These are phyloP conservation scores for Podarcis lilfordi DNA, from an alignment of 2,797 vertebrate genomes.

Conservation along the genomic window DNA sequence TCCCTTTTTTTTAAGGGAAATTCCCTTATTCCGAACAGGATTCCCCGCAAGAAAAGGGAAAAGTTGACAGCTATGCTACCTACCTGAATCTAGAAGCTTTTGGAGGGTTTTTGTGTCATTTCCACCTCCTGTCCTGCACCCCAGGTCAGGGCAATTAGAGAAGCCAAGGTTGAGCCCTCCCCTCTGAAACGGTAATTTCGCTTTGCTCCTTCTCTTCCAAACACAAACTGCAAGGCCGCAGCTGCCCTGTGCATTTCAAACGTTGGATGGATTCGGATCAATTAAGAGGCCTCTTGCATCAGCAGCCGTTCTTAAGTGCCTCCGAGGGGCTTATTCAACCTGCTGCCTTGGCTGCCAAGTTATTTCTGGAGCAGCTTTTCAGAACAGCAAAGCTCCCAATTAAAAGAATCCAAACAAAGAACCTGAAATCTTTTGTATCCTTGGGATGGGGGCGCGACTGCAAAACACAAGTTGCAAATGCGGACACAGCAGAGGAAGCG, in stretches of 20 bases:
- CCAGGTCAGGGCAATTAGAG: not conserved
- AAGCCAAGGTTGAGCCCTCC: not conserved
- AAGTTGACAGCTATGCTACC: too few relatives aligned
- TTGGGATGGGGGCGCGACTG: not conserved
- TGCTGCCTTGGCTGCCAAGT: conserved; percentile 34
- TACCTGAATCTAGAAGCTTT: not conserved
- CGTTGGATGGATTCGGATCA: conserved; percentile 21
- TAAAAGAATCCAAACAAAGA: conserved; percentile 44
- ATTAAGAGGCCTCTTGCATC: conserved; percentile 31
- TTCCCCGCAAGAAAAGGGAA: too few relatives aligned
- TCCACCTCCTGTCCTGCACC: not conserved
- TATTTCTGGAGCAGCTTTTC: conserved; percentile 41
- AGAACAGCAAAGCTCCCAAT: conserved; percentile 30
- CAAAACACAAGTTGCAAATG: not conserved
- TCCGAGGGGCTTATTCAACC: conserved; percentile 38
- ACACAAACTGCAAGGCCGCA: accelerated
- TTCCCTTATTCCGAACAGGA: too few relatives aligned
- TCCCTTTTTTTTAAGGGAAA: too few relatives aligned
- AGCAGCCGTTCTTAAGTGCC: not conserved
- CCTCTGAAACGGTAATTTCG: not conserved
- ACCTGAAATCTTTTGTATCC: conserved; percentile 1
- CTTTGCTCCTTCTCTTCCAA: not conserved
- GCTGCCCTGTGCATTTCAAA: conserved; percentile 12
- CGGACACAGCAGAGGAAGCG: not conserved
- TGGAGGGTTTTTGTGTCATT: not conserved